Percentiles rank a stretch among this genome's conserved stretches.
Evolutionary conservation across 1,140 invertebrate species (phyloP).

Genomic region (Lepidostoma basale): DNA sequence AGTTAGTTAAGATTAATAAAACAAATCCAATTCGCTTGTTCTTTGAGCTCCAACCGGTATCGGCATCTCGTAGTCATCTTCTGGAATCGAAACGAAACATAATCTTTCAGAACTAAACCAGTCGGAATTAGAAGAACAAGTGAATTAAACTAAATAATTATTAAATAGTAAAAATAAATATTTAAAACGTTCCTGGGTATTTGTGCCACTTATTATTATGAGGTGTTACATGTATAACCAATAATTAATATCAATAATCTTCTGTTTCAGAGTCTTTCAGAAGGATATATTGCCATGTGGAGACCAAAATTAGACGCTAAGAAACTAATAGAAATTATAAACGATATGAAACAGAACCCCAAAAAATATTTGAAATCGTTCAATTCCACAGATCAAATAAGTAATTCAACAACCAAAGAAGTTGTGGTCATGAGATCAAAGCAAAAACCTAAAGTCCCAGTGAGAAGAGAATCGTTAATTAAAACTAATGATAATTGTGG

Average conservation of each 20-base stretch:
- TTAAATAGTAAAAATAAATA: no score
- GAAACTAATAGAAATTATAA: slow-evolving; percentile 52
- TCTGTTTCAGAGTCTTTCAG: slow-evolving; percentile 51
- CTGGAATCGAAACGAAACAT: no score
- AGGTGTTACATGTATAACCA: neutral
- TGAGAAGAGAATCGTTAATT: slow-evolving; percentile 34
- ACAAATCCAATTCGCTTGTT: no score
- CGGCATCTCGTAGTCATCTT: no score
- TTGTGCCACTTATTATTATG: no score
- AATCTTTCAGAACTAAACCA: no score
- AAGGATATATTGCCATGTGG: slow-evolving; percentile 56
- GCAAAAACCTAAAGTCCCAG: slow-evolving; percentile 34
- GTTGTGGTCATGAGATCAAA: neutral
- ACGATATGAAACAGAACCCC: slow-evolving; percentile 52
- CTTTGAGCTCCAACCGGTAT: no score
- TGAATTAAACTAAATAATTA: no score
- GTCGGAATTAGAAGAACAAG: no score
- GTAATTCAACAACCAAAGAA: neutral
- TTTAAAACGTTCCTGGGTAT: no score
- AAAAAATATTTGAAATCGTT: slow-evolving; percentile 49
- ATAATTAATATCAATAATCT: slow-evolving; percentile 21
- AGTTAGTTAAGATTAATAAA: no score
- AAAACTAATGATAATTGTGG: slow-evolving; percentile 17
- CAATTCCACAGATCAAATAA: neutral
- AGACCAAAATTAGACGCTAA: slow-evolving; percentile 52